A percentile compares a stretch with the other conserved stretches of the same genome.
Evolutionary conservation across 2,797 vertebrate species (phyloP).

Genomic region (Erethizon dorsatum): DNA sequence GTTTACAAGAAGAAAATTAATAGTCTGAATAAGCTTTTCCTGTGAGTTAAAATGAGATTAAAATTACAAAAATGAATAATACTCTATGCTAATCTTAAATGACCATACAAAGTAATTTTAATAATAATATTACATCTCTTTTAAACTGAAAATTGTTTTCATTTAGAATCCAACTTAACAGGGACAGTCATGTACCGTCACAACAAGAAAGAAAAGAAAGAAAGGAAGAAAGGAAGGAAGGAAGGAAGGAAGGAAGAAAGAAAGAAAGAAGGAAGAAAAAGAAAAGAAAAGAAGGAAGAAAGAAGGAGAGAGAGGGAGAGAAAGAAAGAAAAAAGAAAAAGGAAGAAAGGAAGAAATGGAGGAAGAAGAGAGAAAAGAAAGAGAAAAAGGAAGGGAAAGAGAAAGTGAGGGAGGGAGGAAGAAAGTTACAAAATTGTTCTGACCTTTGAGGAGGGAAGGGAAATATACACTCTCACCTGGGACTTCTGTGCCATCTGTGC

Average conservation of each 20-base stretch:
- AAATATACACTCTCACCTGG: not conserved
- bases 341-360: no score
- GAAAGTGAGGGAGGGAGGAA: not conserved
- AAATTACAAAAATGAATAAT: not conserved
- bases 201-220: not conserved
- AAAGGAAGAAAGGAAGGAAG: no score
- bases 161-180: not conserved
- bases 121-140: not conserved
- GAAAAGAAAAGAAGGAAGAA: rapidly evolving
- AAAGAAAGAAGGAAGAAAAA: rapidly evolving
- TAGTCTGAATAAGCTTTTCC: not conserved
- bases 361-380: no score
- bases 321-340: rapidly evolving
- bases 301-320: not conserved
- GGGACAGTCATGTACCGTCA: not conserved
- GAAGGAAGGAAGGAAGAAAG: not conserved
- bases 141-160: slow-evolving; percentile 37
- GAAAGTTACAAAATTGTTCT: not conserved
- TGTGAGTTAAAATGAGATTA: not conserved
- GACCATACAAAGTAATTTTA: not conserved
- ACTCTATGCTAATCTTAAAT: not conserved
- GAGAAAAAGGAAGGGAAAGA: not conserved
- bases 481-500: not conserved
- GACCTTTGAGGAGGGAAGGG: not conserved
- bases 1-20: not conserved